Conservation (phyloP, 1,140 invertebrate genomes). For the Diorhabda carinulata region DNA sequence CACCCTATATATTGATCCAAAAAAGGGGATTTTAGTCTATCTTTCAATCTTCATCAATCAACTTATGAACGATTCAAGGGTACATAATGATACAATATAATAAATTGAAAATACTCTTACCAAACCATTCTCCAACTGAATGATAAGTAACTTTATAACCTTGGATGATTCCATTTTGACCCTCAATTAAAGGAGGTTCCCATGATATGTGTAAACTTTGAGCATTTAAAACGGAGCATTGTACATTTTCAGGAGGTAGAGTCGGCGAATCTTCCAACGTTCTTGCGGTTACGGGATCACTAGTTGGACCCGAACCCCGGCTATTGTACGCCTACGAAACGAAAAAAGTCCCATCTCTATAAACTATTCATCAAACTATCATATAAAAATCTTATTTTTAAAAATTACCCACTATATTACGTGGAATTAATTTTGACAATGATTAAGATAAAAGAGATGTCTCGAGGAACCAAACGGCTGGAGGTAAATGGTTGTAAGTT, state of each 20-base stretch:
- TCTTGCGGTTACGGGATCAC: slow-evolving; percentile 72
- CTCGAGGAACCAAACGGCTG: too few species aligned
- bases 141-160: slow-evolving; percentile 84
- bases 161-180: slow-evolving; percentile 80
- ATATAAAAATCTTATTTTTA: too few species aligned
- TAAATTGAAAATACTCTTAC: slow-evolving; percentile 49
- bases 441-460: too few species aligned
- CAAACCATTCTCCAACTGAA: slow-evolving; percentile 65
- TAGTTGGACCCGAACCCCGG: slow-evolving; percentile 82
- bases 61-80: too few species aligned
- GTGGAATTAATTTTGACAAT: too few species aligned
- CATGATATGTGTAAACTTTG: slow-evolving; percentile 81
- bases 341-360: neutral
- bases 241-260: slow-evolving; percentile 71
- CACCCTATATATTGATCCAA: too few species aligned
- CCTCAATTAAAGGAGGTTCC: slow-evolving; percentile 76
- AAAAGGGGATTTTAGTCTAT: too few species aligned
- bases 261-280: slow-evolving; percentile 76
- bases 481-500: too few species aligned
- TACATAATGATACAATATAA: too few species aligned
- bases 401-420: too few species aligned
- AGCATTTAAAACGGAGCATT: slow-evolving; percentile 73
- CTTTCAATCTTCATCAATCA: too few species aligned
- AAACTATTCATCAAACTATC: too few species aligned
- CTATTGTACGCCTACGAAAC: slow-evolving; percentile 73